Evolutionary conservation across 2,888 invertebrate species (phyloP).

Genomic region (Stenurella melanura): DNA sequence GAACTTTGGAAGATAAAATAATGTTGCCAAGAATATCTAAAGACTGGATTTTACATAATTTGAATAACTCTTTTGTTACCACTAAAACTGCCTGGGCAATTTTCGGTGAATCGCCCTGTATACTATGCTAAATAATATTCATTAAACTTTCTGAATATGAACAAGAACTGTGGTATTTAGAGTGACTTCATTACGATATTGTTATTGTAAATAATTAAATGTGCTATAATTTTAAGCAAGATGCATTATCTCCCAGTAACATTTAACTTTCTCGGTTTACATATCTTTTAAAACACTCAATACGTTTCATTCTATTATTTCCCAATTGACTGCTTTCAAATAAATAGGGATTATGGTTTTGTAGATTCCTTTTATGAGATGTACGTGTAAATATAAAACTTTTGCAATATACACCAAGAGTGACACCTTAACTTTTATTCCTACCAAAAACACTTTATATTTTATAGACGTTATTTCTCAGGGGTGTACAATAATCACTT

Average conservation of each 20-base stretch:
- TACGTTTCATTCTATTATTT: slow-evolving; percentile 18
- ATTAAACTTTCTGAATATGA: too few relatives aligned
- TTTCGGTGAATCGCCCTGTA: too few relatives aligned
- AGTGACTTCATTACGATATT: too few relatives aligned
- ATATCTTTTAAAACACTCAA: not conserved
- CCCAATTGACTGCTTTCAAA: slow-evolving; percentile 34
- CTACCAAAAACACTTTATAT: slow-evolving; percentile 14
- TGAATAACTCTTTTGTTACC: too few relatives aligned
- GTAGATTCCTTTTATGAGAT: slow-evolving; percentile 55
- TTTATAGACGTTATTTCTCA: not conserved
- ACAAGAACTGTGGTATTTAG: too few relatives aligned
- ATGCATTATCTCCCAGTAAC: not conserved
- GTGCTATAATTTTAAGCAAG: not conserved
- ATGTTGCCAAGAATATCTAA: too few relatives aligned
- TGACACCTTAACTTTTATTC: slow-evolving; percentile 33
- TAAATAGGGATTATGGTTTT: slow-evolving; percentile 43
- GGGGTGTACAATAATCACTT: slow-evolving; percentile 15
- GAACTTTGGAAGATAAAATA: too few relatives aligned
- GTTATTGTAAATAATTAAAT: too few relatives aligned
- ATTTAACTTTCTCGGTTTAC: not conserved
- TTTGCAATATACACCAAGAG: slow-evolving; percentile 34
- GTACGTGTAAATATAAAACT: slow-evolving; percentile 59
- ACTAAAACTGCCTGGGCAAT: too few relatives aligned
- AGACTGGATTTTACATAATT: too few relatives aligned
- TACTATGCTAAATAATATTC: too few relatives aligned